Base-by-base conservation (phyloP, 2,797 vertebrate species). In the Schizothorax lantsangensis region DNA sequence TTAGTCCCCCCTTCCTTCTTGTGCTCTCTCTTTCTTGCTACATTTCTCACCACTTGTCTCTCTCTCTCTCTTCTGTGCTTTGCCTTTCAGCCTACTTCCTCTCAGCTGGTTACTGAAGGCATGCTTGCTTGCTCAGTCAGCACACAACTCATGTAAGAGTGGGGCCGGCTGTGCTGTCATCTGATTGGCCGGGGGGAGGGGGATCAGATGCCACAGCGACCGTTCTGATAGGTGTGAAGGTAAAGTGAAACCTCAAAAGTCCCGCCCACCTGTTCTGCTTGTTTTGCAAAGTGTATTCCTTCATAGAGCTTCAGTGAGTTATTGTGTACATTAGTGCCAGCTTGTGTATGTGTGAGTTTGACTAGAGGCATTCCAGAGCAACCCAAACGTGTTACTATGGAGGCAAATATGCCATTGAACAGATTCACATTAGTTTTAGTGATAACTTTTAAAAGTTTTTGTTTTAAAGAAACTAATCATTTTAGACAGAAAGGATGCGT, bases 71-170 rank as follows among this genome's bases (percentile, higher is more conserved):
- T 69, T 69, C 66, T 69, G 30, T 92, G n/a, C 87, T 89, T 92
- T 90, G 81, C 84, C 81, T 87, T 91, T 91, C 89, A 92, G 88
- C 91, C 74, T 84, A 91, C 93, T 95, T 95, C 93, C 93, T 95
- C 94, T 93, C 95, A 95, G 95, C 94, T 96, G 95, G 94, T 95
- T 93, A 92, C 93, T 90, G 84, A 10, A 91, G 91, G 93, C 92
- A 74, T 94, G 93, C 94, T 95, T 91, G 21, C 85, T 87, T 94
- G 94, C 95, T 94, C 94, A 94, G 94, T 95, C 95, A 96, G 95
- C 94, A 95, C 90, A 92, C 93, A 95, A 92, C 92, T 93, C 93
- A 93, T 91, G 92, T 88, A 92, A 69, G 86, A 33, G 52, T 87
- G 84, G 81, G 87, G 40, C 78, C 30, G 69, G 57, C 43, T 84